phyloP scores from a whole-genome alignment of 2,888 invertebrate species.

The Epinotia nisella region DNA sequence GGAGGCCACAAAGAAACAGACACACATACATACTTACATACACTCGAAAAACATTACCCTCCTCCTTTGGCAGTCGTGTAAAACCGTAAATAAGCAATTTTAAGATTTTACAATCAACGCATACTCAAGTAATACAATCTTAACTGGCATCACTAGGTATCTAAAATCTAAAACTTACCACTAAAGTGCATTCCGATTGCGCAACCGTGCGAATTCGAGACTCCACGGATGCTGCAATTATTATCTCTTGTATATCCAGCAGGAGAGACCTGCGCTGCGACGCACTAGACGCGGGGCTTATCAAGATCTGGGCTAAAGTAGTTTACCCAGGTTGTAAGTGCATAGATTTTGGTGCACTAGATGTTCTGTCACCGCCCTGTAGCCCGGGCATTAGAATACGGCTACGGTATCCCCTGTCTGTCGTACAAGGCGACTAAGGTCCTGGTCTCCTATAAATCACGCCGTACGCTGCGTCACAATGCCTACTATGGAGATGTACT shows the following conservation, averaged over 20 bases:
- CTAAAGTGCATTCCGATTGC: not conserved
- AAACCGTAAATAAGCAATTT: too few relatives aligned
- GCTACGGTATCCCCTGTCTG: too few relatives aligned
- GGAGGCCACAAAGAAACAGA: too few relatives aligned
- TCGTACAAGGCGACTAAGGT: too few relatives aligned
- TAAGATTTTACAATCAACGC: not conserved
- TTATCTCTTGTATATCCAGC: conserved; percentile 12
- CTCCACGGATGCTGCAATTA: conserved; percentile 9
- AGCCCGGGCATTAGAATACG: too few relatives aligned
- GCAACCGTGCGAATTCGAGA: not conserved
- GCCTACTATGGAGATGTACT: too few relatives aligned
- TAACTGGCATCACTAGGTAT: not conserved
- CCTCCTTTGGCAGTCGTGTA: too few relatives aligned
- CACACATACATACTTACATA: too few relatives aligned
- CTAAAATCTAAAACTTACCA: not conserved
- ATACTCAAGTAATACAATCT: not conserved
- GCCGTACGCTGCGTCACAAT: too few relatives aligned
- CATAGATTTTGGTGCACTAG: not conserved
- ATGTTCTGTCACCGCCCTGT: too few relatives aligned
- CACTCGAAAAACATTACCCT: too few relatives aligned
- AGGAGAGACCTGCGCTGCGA: conserved; percentile 14
- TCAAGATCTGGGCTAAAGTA: conserved; percentile 39
- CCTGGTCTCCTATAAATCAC: too few relatives aligned
- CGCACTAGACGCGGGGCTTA: conserved; percentile 32
- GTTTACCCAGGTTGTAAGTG: conserved; percentile 36